These are phyloP conservation scores for Xestia rhomboidea DNA, from an alignment of 2,888 invertebrate genomes.

Conservation along the genomic window DNA sequence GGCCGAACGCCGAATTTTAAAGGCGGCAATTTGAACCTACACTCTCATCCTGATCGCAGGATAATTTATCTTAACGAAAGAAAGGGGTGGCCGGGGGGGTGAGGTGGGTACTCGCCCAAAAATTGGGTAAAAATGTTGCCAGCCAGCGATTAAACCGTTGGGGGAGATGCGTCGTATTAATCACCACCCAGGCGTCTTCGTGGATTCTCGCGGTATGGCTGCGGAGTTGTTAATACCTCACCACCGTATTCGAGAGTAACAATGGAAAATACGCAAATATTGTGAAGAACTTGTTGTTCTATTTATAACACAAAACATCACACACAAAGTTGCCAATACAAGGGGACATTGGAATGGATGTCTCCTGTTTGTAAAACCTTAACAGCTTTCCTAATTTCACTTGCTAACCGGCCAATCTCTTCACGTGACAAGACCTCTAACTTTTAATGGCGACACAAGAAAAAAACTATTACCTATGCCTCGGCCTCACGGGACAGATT, in stretches of 20 bases:
- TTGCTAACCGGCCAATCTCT: not conserved
- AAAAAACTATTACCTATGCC: too few relatives aligned
- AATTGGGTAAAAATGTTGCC: constrained; percentile 91
- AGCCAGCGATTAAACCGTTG: constrained; percentile 90
- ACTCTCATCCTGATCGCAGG: constrained; percentile 90
- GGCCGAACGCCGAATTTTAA: constrained; percentile 89
- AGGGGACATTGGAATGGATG: not conserved
- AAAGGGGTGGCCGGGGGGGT: constrained; percentile 87
- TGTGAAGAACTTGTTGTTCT: not conserved
- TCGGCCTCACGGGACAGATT: not conserved
- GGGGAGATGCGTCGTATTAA: constrained; percentile 91
- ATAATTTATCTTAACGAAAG: constrained; percentile 91
- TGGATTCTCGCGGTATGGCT: constrained; percentile 81
- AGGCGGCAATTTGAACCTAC: constrained; percentile 90
- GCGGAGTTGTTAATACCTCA: constrained; percentile 73
- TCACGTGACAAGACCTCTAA: not conserved
- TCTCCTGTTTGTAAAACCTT: not conserved
- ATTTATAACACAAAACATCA: not conserved
- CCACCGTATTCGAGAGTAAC: not conserved
- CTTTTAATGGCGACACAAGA: not conserved
- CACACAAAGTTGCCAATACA: not conserved
- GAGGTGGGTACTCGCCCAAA: constrained; percentile 83
- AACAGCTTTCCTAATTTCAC: not conserved
- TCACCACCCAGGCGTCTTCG: constrained; percentile 90
- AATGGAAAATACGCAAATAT: not conserved